Evolutionary conservation across 2,797 vertebrate genomes (phyloP).

Genomic region (Hipposideros larvatus): DNA sequence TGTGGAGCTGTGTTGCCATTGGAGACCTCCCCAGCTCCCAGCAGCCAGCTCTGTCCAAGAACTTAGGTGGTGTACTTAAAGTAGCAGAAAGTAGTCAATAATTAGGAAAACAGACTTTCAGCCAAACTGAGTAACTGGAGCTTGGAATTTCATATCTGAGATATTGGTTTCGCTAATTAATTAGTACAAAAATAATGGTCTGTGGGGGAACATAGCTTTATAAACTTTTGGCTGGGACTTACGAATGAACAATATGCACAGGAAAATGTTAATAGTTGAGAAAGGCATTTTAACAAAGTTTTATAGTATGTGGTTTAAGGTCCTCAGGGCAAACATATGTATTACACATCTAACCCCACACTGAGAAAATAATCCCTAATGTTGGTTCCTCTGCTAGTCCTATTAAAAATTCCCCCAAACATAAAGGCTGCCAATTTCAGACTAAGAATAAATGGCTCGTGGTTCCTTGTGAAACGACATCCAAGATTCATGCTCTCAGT

Average conservation of each 20-base stretch:
- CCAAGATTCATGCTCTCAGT: slow-evolving; percentile 74
- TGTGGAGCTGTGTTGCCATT: slow-evolving; percentile 57
- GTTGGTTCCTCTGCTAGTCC: slow-evolving; percentile 82
- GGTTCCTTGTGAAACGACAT: slow-evolving; percentile 79
- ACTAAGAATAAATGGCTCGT: slow-evolving; percentile 84
- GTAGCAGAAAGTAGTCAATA: slow-evolving; percentile 83
- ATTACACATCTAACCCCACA: slow-evolving; percentile 85
- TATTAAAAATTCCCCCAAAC: slow-evolving; percentile 82
- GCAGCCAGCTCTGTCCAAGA: slow-evolving; percentile 70
- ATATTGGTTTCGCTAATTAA: slow-evolving; percentile 82
- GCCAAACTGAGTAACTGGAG: slow-evolving; percentile 72
- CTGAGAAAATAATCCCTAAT: slow-evolving; percentile 83
- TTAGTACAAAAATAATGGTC: slow-evolving; percentile 81
- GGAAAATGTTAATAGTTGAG: slow-evolving; percentile 79
- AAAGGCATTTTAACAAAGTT: slow-evolving; percentile 82
- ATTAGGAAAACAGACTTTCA: slow-evolving; percentile 82
- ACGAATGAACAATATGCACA: slow-evolving; percentile 73
- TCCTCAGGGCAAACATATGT: slow-evolving; percentile 85
- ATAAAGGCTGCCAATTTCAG: slow-evolving; percentile 80
- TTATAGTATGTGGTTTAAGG: slow-evolving; percentile 79
- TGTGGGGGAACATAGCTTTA: slow-evolving; percentile 75
- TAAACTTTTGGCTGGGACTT: slow-evolving; percentile 76
- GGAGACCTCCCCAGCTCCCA: slow-evolving; percentile 76
- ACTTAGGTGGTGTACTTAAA: slow-evolving; percentile 76
- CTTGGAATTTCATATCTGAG: slow-evolving; percentile 78